A percentile compares a stretch with the other conserved stretches of the same genome.
These are phyloP conservation scores for Neoseiulus cucumeris DNA, from an alignment of 1,140 invertebrate genomes.

Conservation along the genomic window DNA sequence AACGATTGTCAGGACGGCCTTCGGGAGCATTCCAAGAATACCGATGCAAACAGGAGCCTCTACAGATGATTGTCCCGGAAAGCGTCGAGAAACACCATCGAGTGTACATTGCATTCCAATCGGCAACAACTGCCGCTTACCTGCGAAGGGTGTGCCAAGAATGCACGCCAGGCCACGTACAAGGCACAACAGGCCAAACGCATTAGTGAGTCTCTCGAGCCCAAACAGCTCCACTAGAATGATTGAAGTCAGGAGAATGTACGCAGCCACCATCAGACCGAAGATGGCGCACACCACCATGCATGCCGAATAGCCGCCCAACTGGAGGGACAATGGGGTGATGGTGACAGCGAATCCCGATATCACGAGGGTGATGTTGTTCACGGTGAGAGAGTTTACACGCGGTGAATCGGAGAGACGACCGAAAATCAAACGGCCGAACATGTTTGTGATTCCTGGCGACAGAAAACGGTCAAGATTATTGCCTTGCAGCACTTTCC, in stretches of 20 bases:
- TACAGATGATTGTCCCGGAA: too few species aligned
- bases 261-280: constrained; percentile 84
- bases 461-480: too few species aligned
- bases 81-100: too few species aligned
- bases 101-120: background rate
- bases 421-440: constrained; percentile 35
- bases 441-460: constrained; percentile 31
- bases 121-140: constrained; percentile 24
- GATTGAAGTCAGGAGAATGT: constrained; percentile 91
- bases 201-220: constrained; percentile 82
- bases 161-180: constrained; percentile 81
- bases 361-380: constrained; percentile 76
- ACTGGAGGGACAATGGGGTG: constrained; percentile 50
- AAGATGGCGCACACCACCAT: constrained; percentile 70
- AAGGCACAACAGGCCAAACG: constrained; percentile 81
- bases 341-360: constrained; percentile 62
- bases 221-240: constrained; percentile 88
- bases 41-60: too few species aligned
- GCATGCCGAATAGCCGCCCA: constrained; percentile 45
- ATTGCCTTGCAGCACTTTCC: too few species aligned
- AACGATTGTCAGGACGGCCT: too few species aligned
- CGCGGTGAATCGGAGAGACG: constrained; percentile 31
- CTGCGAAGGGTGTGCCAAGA: constrained; percentile 42
- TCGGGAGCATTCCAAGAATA: too few species aligned
- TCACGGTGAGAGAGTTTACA: constrained; percentile 72